phyloP scores from a whole-genome alignment of 2,888 invertebrate species.

The Hemistola chrysoprasaria region DNA sequence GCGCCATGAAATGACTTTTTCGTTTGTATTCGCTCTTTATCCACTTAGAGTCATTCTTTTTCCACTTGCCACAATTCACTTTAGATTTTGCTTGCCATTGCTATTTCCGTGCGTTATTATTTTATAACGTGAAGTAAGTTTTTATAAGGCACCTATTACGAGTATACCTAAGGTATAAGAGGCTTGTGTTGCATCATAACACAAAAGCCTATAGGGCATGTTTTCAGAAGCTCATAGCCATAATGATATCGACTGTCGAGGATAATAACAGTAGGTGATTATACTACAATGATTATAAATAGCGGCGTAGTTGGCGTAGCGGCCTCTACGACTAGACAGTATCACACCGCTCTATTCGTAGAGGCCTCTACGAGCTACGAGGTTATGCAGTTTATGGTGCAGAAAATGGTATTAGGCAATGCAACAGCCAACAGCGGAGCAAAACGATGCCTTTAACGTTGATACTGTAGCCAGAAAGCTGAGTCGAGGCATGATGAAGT shows the following conservation, averaged over 20 bases:
- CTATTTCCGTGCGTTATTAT: slow-evolving; percentile 60
- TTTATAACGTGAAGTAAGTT: slow-evolving; percentile 48
- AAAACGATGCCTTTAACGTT: slow-evolving; percentile 58
- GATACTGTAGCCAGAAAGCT: slow-evolving; percentile 65
- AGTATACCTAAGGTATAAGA: too few relatives aligned
- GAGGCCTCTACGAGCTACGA: slow-evolving; percentile 29
- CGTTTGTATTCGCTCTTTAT: slow-evolving; percentile 81
- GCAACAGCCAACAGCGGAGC: slow-evolving; percentile 52
- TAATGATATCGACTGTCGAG: too few relatives aligned
- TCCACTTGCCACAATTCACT: slow-evolving; percentile 80
- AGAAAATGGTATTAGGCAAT: slow-evolving; percentile 64
- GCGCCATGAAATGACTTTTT: slow-evolving; percentile 80
- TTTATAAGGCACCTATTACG: slow-evolving; percentile 42
- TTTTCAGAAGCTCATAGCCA: too few relatives aligned
- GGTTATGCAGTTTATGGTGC: slow-evolving; percentile 34
- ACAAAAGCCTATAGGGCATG: too few relatives aligned
- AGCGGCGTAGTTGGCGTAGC: slow-evolving; percentile 17
- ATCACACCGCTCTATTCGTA: slow-evolving; percentile 21
- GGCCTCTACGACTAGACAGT: slow-evolving; percentile 22
- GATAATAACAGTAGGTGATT: too few relatives aligned
- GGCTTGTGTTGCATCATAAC: too few relatives aligned
- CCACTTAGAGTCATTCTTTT: slow-evolving; percentile 80
- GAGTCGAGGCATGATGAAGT: slow-evolving; percentile 61
- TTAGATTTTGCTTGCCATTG: slow-evolving; percentile 63
- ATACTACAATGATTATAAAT: slow-evolving; percentile 11